Conservation (phyloP, 2,888 invertebrate species). For the Sisyra nigra region DNA sequence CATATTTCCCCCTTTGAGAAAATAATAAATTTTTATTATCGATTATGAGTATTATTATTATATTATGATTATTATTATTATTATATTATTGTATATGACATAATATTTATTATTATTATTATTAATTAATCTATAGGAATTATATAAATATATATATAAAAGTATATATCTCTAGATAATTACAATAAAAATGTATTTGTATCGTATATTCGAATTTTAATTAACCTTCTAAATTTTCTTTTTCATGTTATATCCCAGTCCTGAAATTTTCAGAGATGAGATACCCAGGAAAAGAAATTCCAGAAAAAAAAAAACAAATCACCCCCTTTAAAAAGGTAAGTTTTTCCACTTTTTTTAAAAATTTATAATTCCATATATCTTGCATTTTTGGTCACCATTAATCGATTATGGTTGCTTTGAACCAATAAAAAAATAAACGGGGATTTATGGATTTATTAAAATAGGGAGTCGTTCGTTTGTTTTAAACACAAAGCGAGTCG, state of each 20-base stretch:
- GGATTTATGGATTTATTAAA: too few species aligned
- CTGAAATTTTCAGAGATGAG: not conserved
- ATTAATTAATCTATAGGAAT: slow-evolving; percentile 7
- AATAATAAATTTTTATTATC: slow-evolving; percentile 1
- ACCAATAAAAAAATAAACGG: too few species aligned
- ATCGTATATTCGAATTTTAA: slow-evolving; percentile 6
- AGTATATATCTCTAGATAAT: slow-evolving; percentile 6
- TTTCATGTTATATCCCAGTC: not conserved
- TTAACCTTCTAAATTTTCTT: slow-evolving; percentile 2
- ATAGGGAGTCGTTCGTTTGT: too few species aligned
- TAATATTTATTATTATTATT: slow-evolving; percentile 4
- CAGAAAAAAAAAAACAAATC: too few species aligned
- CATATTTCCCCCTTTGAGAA: not conserved
- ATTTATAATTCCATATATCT: too few species aligned
- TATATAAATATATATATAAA: slow-evolving; percentile 7
- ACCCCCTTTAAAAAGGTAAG: too few species aligned
- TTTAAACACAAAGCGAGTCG: too few species aligned
- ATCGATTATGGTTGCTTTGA: too few species aligned
- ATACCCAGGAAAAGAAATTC: too few species aligned
- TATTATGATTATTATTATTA: slow-evolving; percentile 5
- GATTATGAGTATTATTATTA: slow-evolving; percentile 5
- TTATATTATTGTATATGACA: slow-evolving; percentile 5
- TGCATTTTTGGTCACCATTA: too few species aligned
- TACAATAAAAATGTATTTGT: slow-evolving; percentile 10
- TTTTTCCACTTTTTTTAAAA: too few species aligned